Conservation (phyloP, 2,113 vertebrate species). For the Sterrhoptilus dennistouni region DNA sequence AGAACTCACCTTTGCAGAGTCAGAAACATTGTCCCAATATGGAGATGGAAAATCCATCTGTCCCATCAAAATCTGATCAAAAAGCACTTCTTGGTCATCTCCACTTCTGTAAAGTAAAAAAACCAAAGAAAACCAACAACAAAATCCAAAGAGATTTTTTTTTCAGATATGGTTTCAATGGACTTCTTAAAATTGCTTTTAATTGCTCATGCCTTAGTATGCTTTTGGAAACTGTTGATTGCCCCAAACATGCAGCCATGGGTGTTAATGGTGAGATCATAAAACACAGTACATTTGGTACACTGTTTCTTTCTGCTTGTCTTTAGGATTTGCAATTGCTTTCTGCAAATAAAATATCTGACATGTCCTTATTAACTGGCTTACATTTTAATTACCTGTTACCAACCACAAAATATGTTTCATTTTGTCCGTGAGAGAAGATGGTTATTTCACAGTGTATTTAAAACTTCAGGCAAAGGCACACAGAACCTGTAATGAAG, state of each 20-base stretch:
- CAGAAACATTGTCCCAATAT: constrained; percentile 94
- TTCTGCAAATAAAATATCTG: not conserved
- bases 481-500: not conserved
- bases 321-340: not conserved
- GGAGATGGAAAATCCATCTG: constrained; percentile 91
- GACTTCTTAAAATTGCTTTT: not conserved
- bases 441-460: not conserved
- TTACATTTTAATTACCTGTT: constrained; percentile 28
- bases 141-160: constrained; percentile 2
- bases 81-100: constrained; percentile 91
- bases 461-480: constrained; percentile 28
- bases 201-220: not conserved
- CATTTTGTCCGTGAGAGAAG: not conserved
- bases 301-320: not conserved
- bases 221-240: not conserved
- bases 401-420: not conserved
- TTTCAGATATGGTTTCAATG: not conserved
- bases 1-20: constrained; percentile 87
- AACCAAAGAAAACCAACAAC: not conserved
- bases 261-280: not conserved
- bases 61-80: constrained; percentile 92
- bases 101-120: constrained; percentile 76
- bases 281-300: not conserved
- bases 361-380: not conserved
- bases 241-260: not conserved